phyloP scores from a whole-genome alignment of 2,113 vertebrate species.

The Riparia riparia region DNA sequence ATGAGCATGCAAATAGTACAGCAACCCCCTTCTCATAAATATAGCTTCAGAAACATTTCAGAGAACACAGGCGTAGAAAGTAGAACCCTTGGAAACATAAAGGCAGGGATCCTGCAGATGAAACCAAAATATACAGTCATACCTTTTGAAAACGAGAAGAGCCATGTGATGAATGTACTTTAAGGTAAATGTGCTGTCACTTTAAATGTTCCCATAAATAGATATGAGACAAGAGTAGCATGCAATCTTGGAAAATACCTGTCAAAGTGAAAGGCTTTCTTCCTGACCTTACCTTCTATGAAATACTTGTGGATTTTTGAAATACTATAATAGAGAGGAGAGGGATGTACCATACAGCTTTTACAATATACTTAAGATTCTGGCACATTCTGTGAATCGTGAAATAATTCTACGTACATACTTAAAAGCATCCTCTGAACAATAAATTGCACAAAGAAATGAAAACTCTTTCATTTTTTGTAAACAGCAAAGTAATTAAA shows the following conservation, averaged over 20 bases:
- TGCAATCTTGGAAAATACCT: slow-evolving; percentile 24
- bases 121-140: not conserved
- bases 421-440: not conserved
- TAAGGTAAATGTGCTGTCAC: slow-evolving; percentile 1
- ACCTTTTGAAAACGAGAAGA: not conserved
- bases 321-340: not conserved
- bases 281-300: slow-evolving; percentile 1
- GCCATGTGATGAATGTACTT: not conserved
- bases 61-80: not conserved
- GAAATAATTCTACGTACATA: not conserved
- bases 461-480: not conserved
- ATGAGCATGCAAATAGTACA: not conserved
- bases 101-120: not conserved
- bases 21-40: not conserved
- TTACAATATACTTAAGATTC: not conserved
- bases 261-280: slow-evolving; percentile 6
- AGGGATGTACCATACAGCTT: not conserved
- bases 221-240: not conserved
- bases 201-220: slow-evolving; percentile 44
- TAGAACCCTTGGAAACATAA: not conserved
- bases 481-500: not conserved
- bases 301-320: not conserved
- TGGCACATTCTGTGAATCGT: not conserved
- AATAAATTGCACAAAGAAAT: not conserved
- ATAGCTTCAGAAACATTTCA: not conserved